phyloP scores from a whole-genome alignment of 2,888 invertebrate species.

The Stramonita haemastoma region DNA sequence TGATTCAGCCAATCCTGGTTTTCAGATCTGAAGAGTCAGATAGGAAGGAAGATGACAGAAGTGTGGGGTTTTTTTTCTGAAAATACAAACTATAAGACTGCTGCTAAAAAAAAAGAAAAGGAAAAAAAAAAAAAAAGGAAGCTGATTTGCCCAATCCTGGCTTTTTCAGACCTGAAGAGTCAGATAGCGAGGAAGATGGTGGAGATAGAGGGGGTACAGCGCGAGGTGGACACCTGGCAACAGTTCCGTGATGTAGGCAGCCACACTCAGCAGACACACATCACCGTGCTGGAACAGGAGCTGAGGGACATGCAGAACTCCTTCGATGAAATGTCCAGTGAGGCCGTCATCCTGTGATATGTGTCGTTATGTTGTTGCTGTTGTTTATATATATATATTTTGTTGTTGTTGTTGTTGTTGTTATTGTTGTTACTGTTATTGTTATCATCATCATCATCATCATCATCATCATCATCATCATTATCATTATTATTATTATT shows the following conservation, averaged over 20 bases:
- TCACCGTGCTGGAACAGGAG: conserved; percentile 72
- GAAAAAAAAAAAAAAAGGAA: no score
- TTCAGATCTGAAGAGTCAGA: not conserved
- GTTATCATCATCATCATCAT: no score
- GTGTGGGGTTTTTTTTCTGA: no score
- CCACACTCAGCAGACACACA: conserved; percentile 66
- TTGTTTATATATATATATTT: not conserved
- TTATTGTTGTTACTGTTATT: not conserved
- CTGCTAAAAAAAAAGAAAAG: no score
- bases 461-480: no score
- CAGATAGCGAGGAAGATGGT: conserved; percentile 63
- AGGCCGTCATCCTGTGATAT: not conserved
- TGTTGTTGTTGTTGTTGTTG: not conserved
- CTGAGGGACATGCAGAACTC: conserved; percentile 72
- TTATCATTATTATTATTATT: no score
- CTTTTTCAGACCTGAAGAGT: conserved; percentile 55
- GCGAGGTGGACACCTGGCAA: conserved; percentile 69
- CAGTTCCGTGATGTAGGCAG: conserved; percentile 70
- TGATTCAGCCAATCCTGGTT: not conserved
- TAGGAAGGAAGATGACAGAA: no score
- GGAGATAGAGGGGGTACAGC: conserved; percentile 61
- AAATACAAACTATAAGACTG: no score
- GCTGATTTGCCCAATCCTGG: not conserved
- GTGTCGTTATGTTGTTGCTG: not conserved
- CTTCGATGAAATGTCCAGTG: conserved; percentile 75